phyloP scores from a whole-genome alignment of 2,113 vertebrate species.

The Otus sunia region DNA sequence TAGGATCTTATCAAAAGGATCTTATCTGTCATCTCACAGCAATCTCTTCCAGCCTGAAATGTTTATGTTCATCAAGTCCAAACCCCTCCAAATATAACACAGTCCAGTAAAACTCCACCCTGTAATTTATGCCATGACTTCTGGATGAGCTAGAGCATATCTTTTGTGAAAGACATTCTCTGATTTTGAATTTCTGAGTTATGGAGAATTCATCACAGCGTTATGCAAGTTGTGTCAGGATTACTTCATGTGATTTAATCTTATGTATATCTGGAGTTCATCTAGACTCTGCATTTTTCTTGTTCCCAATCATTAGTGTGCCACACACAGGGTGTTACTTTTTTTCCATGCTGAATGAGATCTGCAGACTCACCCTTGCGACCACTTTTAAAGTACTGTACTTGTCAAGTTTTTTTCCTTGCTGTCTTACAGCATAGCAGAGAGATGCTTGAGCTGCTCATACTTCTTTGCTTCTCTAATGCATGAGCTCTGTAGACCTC shows the following conservation, averaged over 20 bases:
- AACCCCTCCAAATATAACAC: not conserved
- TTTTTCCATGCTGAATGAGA: not conserved
- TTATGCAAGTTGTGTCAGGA: not conserved
- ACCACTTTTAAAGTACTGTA: not conserved
- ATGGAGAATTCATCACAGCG: not conserved
- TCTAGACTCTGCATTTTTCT: not conserved
- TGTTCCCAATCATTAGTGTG: not conserved
- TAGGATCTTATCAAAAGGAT: not conserved
- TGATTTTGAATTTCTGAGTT: not conserved
- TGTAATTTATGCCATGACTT: not conserved
- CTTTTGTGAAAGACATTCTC: not conserved
- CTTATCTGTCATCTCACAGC: not conserved
- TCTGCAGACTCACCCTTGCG: not conserved
- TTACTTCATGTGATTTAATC: not conserved
- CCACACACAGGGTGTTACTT: not conserved
- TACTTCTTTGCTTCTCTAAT: not conserved
- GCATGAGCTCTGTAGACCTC: not conserved
- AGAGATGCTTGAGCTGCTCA: not conserved
- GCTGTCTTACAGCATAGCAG: not conserved
- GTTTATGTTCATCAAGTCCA: not conserved
- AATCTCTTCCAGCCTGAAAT: not conserved
- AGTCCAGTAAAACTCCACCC: conserved; percentile 4
- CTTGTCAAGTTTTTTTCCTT: not conserved
- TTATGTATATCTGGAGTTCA: not conserved
- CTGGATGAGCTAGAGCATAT: not conserved